phyloP scores from a whole-genome alignment of 2,888 invertebrate species.

The Agrochola lota region DNA sequence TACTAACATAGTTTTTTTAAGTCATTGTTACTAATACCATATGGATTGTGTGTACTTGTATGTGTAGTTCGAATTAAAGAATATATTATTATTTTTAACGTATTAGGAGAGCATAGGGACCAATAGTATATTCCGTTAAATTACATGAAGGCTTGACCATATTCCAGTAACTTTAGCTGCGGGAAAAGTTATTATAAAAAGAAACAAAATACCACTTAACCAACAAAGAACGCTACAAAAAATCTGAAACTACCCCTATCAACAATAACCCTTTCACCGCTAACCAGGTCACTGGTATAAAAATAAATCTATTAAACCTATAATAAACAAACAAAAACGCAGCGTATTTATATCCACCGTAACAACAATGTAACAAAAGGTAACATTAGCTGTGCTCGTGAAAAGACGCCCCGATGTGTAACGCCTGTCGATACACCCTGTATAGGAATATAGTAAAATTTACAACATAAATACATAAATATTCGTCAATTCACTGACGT shows the following conservation, averaged over 20 bases:
- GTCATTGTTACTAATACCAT: too few relatives aligned
- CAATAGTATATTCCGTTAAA: too few relatives aligned
- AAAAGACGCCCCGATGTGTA: slow-evolving; percentile 62
- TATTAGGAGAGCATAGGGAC: too few relatives aligned
- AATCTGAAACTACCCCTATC: slow-evolving; percentile 1
- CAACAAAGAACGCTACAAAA: slow-evolving; percentile 14
- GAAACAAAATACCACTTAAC: not conserved
- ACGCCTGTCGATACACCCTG: slow-evolving; percentile 61
- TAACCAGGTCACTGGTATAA: slow-evolving; percentile 38
- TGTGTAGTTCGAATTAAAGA: too few relatives aligned
- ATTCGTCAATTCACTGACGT: slow-evolving; percentile 84
- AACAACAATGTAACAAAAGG: slow-evolving; percentile 53
- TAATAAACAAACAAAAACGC: slow-evolving; percentile 58
- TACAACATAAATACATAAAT: slow-evolving; percentile 85
- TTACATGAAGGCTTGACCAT: not conserved
- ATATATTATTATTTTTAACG: too few relatives aligned
- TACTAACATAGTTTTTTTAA: too few relatives aligned
- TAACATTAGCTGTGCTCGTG: slow-evolving; percentile 60
- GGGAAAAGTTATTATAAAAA: slow-evolving; percentile 1
- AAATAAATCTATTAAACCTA: slow-evolving; percentile 31
- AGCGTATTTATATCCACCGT: slow-evolving; percentile 42
- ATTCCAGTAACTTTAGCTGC: not conserved
- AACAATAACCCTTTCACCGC: slow-evolving; percentile 28
- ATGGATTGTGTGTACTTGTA: too few relatives aligned
- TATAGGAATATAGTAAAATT: slow-evolving; percentile 76